These are phyloP conservation scores for Vidua macroura DNA, from an alignment of 2,113 vertebrate genomes.

Conservation along the genomic window DNA sequence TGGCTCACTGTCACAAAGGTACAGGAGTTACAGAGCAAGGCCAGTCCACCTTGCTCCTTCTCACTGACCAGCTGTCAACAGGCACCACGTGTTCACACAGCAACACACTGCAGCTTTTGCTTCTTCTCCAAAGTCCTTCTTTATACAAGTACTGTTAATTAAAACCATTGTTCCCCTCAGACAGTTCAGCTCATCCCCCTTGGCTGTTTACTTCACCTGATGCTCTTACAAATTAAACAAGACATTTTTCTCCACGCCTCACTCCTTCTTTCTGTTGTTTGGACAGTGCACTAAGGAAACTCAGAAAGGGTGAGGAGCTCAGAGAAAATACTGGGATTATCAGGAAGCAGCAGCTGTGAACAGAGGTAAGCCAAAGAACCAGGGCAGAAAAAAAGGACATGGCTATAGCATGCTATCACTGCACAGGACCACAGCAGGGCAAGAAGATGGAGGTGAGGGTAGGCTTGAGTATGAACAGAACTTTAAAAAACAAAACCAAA, in stretches of 20 bases:
- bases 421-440: not conserved
- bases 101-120: not conserved
- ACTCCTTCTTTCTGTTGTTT: not conserved
- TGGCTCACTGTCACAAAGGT: not conserved
- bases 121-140: not conserved
- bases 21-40: not conserved
- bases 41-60: not conserved
- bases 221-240: not conserved
- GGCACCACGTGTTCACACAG: not conserved
- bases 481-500: not conserved
- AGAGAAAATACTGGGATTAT: not conserved
- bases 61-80: not conserved
- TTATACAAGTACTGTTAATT: not conserved
- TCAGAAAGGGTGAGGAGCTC: not conserved
- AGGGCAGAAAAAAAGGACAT: not conserved
- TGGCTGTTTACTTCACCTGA: not conserved
- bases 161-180: not conserved
- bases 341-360: not conserved
- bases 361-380: not conserved
- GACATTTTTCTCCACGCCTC: not conserved
- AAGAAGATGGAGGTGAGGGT: not conserved
- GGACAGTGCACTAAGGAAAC: not conserved
- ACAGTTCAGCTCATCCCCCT: not conserved
- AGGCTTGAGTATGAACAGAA: not conserved
- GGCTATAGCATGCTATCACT: not conserved